Evolutionary conservation across 2,888 invertebrate species (phyloP), one percentile per base, ranked within the genome.

Genomic region (Dasysyrphus albostriatus): DNA sequence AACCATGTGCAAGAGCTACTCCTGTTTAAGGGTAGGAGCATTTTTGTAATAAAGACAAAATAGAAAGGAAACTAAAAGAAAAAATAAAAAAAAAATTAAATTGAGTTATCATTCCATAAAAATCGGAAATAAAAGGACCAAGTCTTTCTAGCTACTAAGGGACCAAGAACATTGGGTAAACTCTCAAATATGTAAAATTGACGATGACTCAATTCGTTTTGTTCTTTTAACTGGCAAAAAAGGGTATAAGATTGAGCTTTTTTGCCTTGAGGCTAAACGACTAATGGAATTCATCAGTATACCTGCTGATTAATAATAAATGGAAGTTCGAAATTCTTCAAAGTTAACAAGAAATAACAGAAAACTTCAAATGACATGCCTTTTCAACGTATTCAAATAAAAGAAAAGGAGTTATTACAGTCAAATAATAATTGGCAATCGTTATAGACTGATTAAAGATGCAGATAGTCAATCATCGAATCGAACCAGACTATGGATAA

Each of bases 101-200:
- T 72, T 76, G 72, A 84, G 72, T 80, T 59, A 76, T 80, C 72
- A 76, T 76, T 59, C 59, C 42, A 70, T 51, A 79, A 70, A 59
- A 24, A 2, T 3, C 1, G 24, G 63, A 54, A 72, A 34, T 65
- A 65, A 14, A 61, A 59, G 24, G 39, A 61, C 63, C 42, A 63
- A 63, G 72, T 61, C 24, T 42, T 42, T 37, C 16, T n/a, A n/a
- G n/a, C n/a, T 37, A 29, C 7, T 8, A 24, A 44, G 29, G 37
- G 16, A 37, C 49, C 65, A 34, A 16, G 75, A 54, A n/a, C 51
- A 37, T 29, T 8, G 9, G 42, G 44, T 37, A 61, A 54, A 39
- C 37, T 39, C 12, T 69, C 16, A 29, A 47, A 69, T 79, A 84
- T 76, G 58, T 67, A 65, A 80, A 76, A 34, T 51, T 54, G 59